Evolutionary conservation across 2,888 invertebrate species (phyloP).

Genomic region (Papilio demoleus): DNA sequence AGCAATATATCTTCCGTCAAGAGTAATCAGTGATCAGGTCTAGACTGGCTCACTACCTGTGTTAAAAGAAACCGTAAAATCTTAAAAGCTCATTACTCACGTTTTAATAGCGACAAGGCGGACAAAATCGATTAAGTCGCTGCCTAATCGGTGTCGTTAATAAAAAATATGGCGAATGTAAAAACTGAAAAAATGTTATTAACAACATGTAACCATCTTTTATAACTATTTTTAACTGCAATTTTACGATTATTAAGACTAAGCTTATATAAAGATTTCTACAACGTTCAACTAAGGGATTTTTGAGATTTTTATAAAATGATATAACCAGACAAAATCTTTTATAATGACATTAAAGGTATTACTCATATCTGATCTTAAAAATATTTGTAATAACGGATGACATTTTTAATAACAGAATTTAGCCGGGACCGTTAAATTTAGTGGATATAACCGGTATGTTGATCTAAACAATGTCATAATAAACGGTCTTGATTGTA

Average conservation of each 20-base stretch:
- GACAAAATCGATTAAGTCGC: slow-evolving; percentile 29
- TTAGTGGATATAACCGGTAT: no score
- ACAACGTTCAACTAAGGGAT: background rate
- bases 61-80: slow-evolving; percentile 30
- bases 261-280: background rate
- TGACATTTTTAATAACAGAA: no score
- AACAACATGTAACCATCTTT: background rate
- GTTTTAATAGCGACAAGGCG: slow-evolving; percentile 28
- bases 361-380: no score
- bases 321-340: no score
- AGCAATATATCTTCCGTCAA: slow-evolving; percentile 13
- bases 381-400: no score
- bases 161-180: slow-evolving; percentile 15
- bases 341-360: no score
- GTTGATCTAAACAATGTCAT: no score
- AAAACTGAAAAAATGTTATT: background rate
- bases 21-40: slow-evolving; percentile 18
- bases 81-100: slow-evolving; percentile 24
- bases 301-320: background rate
- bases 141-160: slow-evolving; percentile 25
- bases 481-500: no score
- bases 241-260: background rate
- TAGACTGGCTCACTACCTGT: slow-evolving; percentile 18
- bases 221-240: slow-evolving; percentile 19
- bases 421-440: no score